phyloP scores from a whole-genome alignment of 2,888 invertebrate genomes.

The Agrochola circellaris region DNA sequence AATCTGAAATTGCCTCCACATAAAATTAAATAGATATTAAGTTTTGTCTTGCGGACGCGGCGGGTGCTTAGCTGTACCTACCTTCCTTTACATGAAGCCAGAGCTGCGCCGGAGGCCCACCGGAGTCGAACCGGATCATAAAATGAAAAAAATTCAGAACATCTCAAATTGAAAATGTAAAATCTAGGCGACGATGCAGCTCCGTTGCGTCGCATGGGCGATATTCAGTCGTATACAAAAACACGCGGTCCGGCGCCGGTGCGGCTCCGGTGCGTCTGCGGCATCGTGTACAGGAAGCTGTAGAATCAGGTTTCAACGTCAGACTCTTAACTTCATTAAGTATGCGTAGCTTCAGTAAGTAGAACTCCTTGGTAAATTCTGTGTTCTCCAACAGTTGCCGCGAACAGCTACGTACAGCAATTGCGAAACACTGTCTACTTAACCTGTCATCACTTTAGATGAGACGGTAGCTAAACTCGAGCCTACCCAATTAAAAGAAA shows the following conservation, averaged over 20 bases:
- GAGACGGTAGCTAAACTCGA: not conserved
- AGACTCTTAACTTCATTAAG: slow-evolving; percentile 24
- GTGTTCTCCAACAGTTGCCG: not conserved
- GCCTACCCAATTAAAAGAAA: not conserved
- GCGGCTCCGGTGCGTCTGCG: too few species aligned
- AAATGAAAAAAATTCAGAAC: too few species aligned
- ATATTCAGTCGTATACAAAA: too few species aligned
- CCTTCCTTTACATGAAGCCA: too few species aligned
- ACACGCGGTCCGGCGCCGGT: too few species aligned
- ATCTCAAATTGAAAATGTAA: too few species aligned
- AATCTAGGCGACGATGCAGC: too few species aligned
- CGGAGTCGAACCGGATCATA: too few species aligned
- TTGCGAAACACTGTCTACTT: not conserved
- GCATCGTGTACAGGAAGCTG: too few species aligned
- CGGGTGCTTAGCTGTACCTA: not conserved
- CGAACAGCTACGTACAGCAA: not conserved
- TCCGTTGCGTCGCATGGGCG: too few species aligned
- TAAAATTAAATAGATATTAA: slow-evolving; percentile 10
- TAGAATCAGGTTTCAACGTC: slow-evolving; percentile 14
- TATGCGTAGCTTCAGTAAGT: slow-evolving; percentile 19
- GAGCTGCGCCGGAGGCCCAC: too few species aligned
- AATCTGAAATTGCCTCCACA: not conserved
- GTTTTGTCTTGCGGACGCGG: not conserved
- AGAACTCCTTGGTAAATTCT: slow-evolving; percentile 4
- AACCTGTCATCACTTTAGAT: not conserved